These are phyloP conservation scores for Catharus minimus DNA, from an alignment of 2,113 vertebrate genomes.

Conservation along the genomic window DNA sequence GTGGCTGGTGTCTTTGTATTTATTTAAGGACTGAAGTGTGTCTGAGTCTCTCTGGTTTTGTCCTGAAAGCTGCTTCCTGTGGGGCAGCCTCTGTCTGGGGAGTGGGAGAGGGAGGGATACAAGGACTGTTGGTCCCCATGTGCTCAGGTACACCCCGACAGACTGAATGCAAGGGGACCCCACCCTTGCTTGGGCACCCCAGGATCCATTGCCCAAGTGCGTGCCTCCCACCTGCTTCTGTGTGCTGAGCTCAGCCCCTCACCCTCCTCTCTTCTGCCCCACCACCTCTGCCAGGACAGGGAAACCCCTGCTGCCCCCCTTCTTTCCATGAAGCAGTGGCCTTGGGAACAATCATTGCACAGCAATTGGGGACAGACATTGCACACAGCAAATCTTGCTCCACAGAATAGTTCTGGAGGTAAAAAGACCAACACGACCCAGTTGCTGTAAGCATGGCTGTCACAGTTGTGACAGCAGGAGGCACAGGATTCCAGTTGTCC, in stretches of 20 bases:
- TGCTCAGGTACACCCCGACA: not conserved
- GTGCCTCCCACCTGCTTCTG: rapidly evolving
- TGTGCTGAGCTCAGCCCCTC: not conserved
- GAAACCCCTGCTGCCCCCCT: not conserved
- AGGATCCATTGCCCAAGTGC: not conserved
- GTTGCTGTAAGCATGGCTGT: not conserved
- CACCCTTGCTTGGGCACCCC: not conserved
- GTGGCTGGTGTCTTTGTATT: conserved; percentile 52
- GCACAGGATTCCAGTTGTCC: not conserved
- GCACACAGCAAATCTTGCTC: not conserved
- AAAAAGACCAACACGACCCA: not conserved
- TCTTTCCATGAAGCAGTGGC: not conserved
- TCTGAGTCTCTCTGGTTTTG: conserved; percentile 1
- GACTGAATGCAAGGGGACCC: not conserved
- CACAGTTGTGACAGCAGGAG: not conserved
- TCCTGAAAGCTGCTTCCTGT: not conserved
- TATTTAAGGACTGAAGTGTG: conserved; percentile 68
- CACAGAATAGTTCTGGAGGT: not conserved
- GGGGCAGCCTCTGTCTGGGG: not conserved
- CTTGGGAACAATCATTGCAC: not conserved
- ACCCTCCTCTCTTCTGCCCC: not conserved
- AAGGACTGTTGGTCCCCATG: not conserved
- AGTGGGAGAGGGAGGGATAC: not conserved
- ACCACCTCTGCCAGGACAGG: not conserved
- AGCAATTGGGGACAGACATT: too few relatives aligned